Percentiles rank a stretch among this genome's conserved stretches.
Conservation (phyloP, 2,113 vertebrate species). For the Poeciliopsis prolifica region DNA sequence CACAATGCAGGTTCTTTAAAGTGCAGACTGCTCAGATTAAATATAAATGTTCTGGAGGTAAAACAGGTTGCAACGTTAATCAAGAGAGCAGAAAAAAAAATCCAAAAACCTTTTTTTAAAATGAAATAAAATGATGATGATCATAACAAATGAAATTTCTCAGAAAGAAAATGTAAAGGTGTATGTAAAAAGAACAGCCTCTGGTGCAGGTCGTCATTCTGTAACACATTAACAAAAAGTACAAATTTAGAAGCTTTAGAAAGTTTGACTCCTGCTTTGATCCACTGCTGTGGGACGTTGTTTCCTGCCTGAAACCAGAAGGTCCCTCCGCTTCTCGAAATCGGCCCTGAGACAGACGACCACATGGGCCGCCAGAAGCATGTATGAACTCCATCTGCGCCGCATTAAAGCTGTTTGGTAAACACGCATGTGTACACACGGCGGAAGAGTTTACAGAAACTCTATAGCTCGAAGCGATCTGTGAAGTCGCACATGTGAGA, state of each 20-base stretch:
- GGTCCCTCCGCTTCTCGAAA: not conserved
- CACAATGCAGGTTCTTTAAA: too few species aligned
- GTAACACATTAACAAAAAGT: not conserved
- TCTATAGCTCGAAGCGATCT: not conserved
- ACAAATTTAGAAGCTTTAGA: not conserved
- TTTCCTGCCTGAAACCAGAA: not conserved
- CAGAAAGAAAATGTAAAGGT: too few species aligned
- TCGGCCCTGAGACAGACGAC: not conserved
- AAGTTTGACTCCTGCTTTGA: not conserved
- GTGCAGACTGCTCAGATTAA: too few species aligned
- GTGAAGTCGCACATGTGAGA: conserved; percentile 4
- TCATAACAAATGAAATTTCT: too few species aligned
- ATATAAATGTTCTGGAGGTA: too few species aligned
- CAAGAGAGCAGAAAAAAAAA: too few species aligned
- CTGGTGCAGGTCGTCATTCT: not conserved
- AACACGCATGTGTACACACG: conserved; percentile 22
- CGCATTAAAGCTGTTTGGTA: conserved; percentile 50
- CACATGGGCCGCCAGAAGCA: not conserved
- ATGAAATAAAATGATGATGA: too few species aligned
- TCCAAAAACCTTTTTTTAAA: too few species aligned
- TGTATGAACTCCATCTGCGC: conserved; percentile 17
- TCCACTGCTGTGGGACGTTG: not conserved
- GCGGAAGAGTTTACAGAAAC: conserved; percentile 23
- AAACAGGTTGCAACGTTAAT: too few species aligned
- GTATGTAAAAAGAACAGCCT: too few species aligned